phyloP scores from a whole-genome alignment of 2,797 vertebrate genomes.

The Takifugu ocellatus region DNA sequence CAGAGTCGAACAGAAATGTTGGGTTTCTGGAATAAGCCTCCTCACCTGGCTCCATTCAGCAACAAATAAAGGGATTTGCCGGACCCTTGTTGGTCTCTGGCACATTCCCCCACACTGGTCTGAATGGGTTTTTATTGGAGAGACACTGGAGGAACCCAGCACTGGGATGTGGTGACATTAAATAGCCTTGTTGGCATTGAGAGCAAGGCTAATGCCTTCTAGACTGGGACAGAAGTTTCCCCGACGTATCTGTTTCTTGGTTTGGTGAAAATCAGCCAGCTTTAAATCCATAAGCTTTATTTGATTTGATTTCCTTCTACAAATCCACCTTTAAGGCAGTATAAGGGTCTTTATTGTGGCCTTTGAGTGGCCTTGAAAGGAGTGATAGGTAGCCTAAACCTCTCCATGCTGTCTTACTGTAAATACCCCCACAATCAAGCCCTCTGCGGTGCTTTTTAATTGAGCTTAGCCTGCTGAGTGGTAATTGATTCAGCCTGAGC shows the following conservation, averaged over 20 bases:
- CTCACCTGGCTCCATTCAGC: constrained; percentile 66
- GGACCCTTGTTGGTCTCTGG: constrained; percentile 47
- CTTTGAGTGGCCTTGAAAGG: constrained; percentile 80
- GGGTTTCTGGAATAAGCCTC: constrained; percentile 48
- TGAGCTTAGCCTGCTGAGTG: constrained; percentile 84
- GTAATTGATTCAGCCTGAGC: constrained; percentile 92
- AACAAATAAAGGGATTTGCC: constrained; percentile 55
- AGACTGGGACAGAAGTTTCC: constrained; percentile 55
- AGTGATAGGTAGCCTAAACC: constrained; percentile 78
- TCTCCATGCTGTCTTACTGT: constrained; percentile 81
- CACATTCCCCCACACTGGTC: constrained; percentile 59
- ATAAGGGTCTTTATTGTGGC: constrained; percentile 77
- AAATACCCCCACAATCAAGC: constrained; percentile 77
- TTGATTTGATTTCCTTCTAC: constrained; percentile 56
- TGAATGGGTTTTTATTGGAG: constrained; percentile 71
- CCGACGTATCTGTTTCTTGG: constrained; percentile 34
- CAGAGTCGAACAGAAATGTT: constrained; percentile 22
- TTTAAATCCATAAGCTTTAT: constrained; percentile 3
- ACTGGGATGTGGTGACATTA: constrained; percentile 70
- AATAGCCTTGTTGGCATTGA: constrained; percentile 63
- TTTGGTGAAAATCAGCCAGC: constrained; percentile 45
- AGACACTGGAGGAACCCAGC: constrained; percentile 51
- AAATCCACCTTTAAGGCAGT: constrained; percentile 70
- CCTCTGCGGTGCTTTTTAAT: constrained; percentile 83
- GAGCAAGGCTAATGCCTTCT: constrained; percentile 70